These are phyloP conservation scores for Papilio polytes DNA, from an alignment of 1,140 invertebrate species.

Conservation along the genomic window DNA sequence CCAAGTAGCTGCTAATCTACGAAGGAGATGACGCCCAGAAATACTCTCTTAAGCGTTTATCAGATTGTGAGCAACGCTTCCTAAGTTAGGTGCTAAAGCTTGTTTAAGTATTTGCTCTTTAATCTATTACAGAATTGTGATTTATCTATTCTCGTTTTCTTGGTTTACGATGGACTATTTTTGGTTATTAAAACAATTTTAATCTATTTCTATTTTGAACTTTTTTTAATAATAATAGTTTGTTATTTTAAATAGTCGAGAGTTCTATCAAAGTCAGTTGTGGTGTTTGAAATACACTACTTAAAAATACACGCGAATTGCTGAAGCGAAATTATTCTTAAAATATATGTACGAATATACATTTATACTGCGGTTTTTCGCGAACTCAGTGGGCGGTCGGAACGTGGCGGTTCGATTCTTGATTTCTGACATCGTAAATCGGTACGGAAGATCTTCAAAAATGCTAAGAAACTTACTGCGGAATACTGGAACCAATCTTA, in stretches of 20 bases:
- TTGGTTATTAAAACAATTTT: not conserved
- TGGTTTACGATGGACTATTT: not conserved
- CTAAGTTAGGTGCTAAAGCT: too few species aligned
- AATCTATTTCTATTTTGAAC: not conserved
- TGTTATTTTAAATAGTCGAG: not conserved
- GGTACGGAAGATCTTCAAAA: not conserved
- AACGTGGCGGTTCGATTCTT: constrained; percentile 17
- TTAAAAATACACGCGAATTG: constrained; percentile 14
- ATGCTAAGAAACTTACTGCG: not conserved
- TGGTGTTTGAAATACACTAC: constrained; percentile 16
- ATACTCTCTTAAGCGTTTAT: too few species aligned
- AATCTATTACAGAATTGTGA: too few species aligned
- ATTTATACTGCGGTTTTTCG: not conserved
- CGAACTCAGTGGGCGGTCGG: not conserved
- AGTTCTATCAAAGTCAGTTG: constrained; percentile 16
- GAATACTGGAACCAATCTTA: too few species aligned
- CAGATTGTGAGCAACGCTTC: too few species aligned
- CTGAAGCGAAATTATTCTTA: constrained; percentile 17
- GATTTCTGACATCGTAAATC: not conserved
- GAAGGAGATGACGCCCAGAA: too few species aligned
- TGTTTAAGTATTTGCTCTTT: too few species aligned
- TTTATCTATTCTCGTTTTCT: not conserved
- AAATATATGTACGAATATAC: constrained; percentile 23
- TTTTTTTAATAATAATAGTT: not conserved
- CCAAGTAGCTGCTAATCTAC: too few species aligned